These are phyloP conservation scores for Dasysyrphus albostriatus DNA, from an alignment of 2,888 invertebrate species.

Conservation along the genomic window DNA sequence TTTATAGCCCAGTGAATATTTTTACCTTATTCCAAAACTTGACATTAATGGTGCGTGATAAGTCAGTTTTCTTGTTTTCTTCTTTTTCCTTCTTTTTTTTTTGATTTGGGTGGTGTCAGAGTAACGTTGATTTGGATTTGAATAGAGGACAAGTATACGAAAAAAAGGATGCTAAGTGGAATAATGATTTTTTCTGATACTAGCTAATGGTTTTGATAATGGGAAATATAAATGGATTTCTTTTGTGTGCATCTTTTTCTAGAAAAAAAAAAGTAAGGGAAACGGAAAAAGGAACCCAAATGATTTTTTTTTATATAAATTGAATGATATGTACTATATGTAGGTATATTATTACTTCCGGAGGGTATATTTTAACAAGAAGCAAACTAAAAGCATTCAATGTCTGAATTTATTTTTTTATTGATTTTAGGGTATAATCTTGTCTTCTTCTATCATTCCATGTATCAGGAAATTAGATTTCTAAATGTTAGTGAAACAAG, in stretches of 20 bases:
- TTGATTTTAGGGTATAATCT: too few species aligned
- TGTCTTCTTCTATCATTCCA: too few species aligned
- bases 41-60: constrained; percentile 13
- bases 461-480: too few species aligned
- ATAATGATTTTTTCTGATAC: neutral
- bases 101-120: neutral
- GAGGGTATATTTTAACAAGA: neutral
- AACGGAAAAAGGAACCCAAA: neutral
- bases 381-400: too few species aligned
- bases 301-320: neutral
- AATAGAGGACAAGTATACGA: neutral
- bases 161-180: neutral
- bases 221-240: constrained; percentile 27
- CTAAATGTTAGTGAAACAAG: too few species aligned
- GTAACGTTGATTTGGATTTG: neutral
- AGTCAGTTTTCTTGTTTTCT: constrained; percentile 1
- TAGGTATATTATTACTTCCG: neutral
- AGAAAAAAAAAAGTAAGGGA: neutral
- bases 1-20: constrained; percentile 7
- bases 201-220: constrained; percentile 11
- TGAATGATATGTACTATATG: neutral
- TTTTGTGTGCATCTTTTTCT: neutral
- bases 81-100: too few species aligned
- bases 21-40: neutral
- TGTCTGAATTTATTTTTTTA: too few species aligned